Evolutionary conservation across 2,888 invertebrate genomes (phyloP).

Genomic region (Caenorhabditis sinica): DNA sequence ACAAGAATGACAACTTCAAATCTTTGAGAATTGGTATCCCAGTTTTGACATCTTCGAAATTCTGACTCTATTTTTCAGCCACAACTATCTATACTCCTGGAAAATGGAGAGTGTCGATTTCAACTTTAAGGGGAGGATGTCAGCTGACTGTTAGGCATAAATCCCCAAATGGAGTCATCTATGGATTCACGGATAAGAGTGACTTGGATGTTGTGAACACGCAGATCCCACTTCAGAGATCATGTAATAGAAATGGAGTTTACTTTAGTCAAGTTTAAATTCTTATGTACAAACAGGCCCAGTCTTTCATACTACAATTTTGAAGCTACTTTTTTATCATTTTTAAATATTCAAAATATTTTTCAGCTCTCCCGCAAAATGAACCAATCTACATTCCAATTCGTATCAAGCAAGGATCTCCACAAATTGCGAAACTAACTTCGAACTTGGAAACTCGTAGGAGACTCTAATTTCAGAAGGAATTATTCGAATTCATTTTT

Average conservation of each 20-base stretch:
- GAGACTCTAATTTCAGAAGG: too few species aligned
- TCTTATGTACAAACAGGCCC: too few species aligned
- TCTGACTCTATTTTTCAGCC: conserved; percentile 12
- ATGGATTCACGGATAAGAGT: conserved; percentile 40
- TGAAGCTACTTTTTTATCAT: neutral
- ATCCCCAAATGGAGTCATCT: conserved; percentile 31
- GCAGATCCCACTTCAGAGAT: conserved; percentile 51
- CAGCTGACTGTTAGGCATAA: conserved; percentile 45
- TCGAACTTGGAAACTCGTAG: conserved; percentile 48
- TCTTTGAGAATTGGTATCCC: conserved; percentile 37
- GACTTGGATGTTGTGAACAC: conserved; percentile 20
- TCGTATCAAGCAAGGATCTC: conserved; percentile 18
- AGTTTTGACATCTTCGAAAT: neutral
- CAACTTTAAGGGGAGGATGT: conserved; percentile 43
- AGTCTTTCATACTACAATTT: neutral
- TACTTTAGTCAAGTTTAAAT: too few species aligned
- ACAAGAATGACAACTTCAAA: conserved; percentile 16
- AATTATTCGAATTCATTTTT: too few species aligned
- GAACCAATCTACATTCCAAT: conserved; percentile 36
- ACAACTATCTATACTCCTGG: conserved; percentile 13
- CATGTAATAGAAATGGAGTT: conserved; percentile 2
- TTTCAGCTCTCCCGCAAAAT: conserved; percentile 15
- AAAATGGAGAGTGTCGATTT: conserved; percentile 29
- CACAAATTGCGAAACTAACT: neutral
- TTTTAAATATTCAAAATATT: too few species aligned